phyloP scores from a whole-genome alignment of 1,140 invertebrate species.

The Penaeus japonicus region DNA sequence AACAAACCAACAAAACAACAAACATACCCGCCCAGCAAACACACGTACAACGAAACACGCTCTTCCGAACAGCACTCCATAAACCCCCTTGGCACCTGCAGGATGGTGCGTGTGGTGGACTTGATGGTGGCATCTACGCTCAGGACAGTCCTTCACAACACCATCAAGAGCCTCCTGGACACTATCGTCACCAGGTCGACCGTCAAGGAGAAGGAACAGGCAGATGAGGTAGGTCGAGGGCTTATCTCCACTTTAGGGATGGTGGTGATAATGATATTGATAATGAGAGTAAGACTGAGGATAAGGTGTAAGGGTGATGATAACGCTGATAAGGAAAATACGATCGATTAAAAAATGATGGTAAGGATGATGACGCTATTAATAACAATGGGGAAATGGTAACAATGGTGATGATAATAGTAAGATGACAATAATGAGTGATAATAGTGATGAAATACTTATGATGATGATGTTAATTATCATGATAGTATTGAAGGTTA shows the following conservation, averaged over 20 bases:
- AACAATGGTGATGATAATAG: not conserved
- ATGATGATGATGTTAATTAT: not conserved
- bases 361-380: no score
- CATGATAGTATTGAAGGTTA: no score
- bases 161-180: slow-evolving; percentile 23
- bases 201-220: not conserved
- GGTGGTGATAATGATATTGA: not conserved
- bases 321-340: no score
- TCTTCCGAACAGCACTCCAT: no score
- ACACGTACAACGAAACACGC: not conserved
- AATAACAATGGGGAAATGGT: no score
- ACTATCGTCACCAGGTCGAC: slow-evolving; percentile 1
- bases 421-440: not conserved
- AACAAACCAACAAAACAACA: no score
- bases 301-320: no score
- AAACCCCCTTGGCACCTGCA: not conserved
- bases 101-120: slow-evolving; percentile 49
- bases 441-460: not conserved
- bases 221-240: not conserved
- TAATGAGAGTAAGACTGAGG: no score
- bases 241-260: no score
- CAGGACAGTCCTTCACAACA: slow-evolving; percentile 40
- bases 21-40: no score
- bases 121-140: slow-evolving; percentile 38
- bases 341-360: not conserved